Evolutionary conservation across 2,888 invertebrate genomes (phyloP).

Genomic region (Cremastobaeus sp.): DNA sequence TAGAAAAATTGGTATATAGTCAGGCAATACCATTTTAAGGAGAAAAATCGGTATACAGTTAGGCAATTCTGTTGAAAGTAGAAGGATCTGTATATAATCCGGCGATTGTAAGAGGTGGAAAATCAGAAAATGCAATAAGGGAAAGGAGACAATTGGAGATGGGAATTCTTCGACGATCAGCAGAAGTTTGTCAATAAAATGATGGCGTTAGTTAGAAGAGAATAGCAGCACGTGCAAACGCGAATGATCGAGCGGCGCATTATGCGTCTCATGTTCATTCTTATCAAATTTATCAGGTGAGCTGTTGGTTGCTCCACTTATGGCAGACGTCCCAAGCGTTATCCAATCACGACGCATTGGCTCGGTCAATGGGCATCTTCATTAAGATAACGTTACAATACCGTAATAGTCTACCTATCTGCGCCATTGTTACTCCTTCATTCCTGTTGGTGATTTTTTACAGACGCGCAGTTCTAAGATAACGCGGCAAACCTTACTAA

Average conservation of each 20-base stretch:
- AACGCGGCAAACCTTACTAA: conserved; percentile 38
- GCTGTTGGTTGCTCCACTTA: conserved; percentile 49
- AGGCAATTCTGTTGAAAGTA: too few species aligned
- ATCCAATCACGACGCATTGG: conserved; percentile 54
- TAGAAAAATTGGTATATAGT: too few species aligned
- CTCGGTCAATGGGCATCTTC: conserved; percentile 59
- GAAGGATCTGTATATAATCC: too few species aligned
- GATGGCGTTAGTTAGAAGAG: background rate
- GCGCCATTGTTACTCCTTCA: conserved; percentile 53
- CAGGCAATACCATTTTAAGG: too few species aligned
- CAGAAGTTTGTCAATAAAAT: conserved; percentile 4
- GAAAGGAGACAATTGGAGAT: conserved; percentile 2
- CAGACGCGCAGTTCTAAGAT: conserved; percentile 36
- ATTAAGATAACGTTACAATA: conserved; percentile 61
- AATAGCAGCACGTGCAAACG: conserved; percentile 32
- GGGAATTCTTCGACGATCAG: background rate
- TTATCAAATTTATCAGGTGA: conserved; percentile 57
- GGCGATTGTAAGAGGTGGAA: too few species aligned
- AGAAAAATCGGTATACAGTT: too few species aligned
- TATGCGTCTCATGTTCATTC: conserved; percentile 52
- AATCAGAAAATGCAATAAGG: too few species aligned
- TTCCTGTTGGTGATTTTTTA: conserved; percentile 43
- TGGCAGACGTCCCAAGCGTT: conserved; percentile 50
- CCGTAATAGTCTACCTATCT: conserved; percentile 55
- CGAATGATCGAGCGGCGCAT: conserved; percentile 33